These are phyloP conservation scores for Polylopha cassiicola DNA, from an alignment of 2,888 invertebrate genomes.

Conservation along the genomic window DNA sequence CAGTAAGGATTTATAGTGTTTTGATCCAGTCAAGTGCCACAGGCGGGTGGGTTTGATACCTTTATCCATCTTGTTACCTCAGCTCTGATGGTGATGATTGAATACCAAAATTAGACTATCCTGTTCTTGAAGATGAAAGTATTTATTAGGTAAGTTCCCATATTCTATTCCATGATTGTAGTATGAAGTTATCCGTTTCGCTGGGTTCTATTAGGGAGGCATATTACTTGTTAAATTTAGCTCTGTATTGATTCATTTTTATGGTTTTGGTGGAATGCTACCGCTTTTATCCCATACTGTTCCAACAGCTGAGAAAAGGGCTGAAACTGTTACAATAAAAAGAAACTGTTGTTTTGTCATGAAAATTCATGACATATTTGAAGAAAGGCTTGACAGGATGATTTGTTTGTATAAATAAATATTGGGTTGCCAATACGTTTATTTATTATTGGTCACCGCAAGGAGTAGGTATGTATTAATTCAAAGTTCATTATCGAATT, in stretches of 20 bases:
- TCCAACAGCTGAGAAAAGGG: constrained; percentile 44
- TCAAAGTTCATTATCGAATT: too few relatives aligned
- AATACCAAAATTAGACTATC: constrained; percentile 6
- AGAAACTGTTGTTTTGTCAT: constrained; percentile 50
- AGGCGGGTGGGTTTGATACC: constrained; percentile 53
- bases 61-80: constrained; percentile 29
- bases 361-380: constrained; percentile 31
- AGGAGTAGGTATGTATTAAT: too few relatives aligned
- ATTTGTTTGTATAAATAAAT: background rate
- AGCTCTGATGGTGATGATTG: constrained; percentile 13
- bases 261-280: too few relatives aligned
- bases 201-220: too few relatives aligned
- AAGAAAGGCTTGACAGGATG: constrained; percentile 14
- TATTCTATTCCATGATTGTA: too few relatives aligned
- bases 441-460: too few relatives aligned
- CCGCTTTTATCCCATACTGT: constrained; percentile 40
- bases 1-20: constrained; percentile 34
- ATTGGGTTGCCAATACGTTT: too few relatives aligned
- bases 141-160: too few relatives aligned
- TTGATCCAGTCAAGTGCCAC: constrained; percentile 45
- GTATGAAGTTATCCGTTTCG: too few relatives aligned
- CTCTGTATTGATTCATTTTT: too few relatives aligned
- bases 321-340: constrained; percentile 43
- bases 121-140: background rate
- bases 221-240: too few relatives aligned